phyloP scores from a whole-genome alignment of 2,113 vertebrate species.

The Melierax canorus region DNA sequence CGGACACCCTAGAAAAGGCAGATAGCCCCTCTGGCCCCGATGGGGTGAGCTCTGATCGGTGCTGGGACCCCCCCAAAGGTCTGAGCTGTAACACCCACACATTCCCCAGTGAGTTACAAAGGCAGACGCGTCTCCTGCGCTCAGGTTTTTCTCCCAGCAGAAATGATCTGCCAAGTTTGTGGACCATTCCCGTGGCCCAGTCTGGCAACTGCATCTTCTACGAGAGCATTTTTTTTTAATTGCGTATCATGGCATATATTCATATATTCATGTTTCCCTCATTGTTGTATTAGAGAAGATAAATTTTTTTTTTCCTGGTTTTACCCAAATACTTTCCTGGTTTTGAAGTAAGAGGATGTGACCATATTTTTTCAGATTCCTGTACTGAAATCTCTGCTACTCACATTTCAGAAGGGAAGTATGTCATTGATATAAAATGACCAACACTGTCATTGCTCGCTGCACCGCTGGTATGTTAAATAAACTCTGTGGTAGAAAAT shows the following conservation, averaged over 20 bases:
- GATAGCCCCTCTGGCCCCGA: neutral
- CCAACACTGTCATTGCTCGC: neutral
- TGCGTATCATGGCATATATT: neutral
- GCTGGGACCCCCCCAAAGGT: neutral
- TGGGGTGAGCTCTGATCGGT: neutral
- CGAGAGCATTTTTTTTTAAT: neutral
- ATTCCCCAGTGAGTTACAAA: neutral
- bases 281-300: neutral
- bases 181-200: neutral
- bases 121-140: neutral
- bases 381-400: neutral
- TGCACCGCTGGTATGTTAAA: neutral
- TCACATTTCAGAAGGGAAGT: neutral
- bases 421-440: rapidly evolving
- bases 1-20: neutral
- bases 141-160: neutral
- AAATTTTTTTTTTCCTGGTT: neutral
- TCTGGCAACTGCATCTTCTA: neutral
- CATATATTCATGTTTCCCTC: neutral
- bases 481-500: neutral
- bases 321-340: neutral
- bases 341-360: neutral
- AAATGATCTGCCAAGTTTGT: neutral
- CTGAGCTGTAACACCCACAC: neutral
- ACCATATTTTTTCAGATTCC: neutral